Conservation (phyloP, 1,140 invertebrate genomes). For the Antheraea mylitta region DNA sequence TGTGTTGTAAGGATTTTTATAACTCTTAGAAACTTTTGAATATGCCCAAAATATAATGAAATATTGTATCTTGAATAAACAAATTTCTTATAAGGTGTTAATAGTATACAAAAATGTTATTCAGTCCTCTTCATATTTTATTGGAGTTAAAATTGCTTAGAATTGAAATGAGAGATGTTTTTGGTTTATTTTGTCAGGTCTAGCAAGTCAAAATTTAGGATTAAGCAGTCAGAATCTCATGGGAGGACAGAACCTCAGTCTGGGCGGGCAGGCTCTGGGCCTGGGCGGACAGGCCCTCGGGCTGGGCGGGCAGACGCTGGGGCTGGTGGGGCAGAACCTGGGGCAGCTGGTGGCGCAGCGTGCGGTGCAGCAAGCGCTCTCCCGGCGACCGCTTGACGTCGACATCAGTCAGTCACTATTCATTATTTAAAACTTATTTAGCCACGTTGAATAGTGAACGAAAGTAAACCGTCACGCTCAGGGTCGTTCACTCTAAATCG, state of each 20-base stretch:
- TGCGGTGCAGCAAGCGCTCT: slow-evolving; percentile 51
- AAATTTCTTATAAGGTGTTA: too few relatives aligned
- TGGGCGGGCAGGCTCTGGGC: slow-evolving; percentile 36
- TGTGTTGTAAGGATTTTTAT: too few relatives aligned
- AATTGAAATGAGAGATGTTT: not conserved
- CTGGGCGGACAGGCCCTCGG: slow-evolving; percentile 36
- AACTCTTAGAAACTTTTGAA: too few relatives aligned
- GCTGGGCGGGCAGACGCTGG: slow-evolving; percentile 43
- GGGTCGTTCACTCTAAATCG: too few relatives aligned
- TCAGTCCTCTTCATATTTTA: too few relatives aligned
- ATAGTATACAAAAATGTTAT: too few relatives aligned
- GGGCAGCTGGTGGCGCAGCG: slow-evolving; percentile 56
- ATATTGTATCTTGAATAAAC: too few relatives aligned
- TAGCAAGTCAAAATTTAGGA: slow-evolving; percentile 57
- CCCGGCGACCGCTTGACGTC: slow-evolving; percentile 49
- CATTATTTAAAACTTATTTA: too few relatives aligned
- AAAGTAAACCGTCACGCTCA: too few relatives aligned
- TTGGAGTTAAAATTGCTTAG: too few relatives aligned
- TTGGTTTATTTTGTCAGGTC: slow-evolving; percentile 30
- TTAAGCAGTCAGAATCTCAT: slow-evolving; percentile 58
- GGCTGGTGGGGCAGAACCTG: slow-evolving; percentile 54
- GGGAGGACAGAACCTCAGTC: slow-evolving; percentile 30
- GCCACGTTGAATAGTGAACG: too few relatives aligned
- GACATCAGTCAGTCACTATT: slow-evolving; percentile 39
- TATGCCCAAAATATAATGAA: too few relatives aligned